Base-by-base conservation (phyloP, 2,113 vertebrate genomes). In the Seriola aureovittata region DNA sequence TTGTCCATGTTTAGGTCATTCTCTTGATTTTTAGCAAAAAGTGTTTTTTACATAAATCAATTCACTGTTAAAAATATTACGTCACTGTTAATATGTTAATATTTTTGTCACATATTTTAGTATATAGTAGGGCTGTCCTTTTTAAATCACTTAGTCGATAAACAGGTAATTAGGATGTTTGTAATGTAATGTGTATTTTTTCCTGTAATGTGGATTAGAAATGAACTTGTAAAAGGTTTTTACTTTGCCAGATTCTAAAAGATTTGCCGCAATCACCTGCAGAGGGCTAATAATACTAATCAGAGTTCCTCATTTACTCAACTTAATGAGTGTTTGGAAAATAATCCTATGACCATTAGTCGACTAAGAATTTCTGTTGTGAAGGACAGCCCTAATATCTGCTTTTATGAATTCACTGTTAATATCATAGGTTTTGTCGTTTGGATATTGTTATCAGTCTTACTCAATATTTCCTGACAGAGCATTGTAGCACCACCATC, bases 381-480 rank as follows among this genome's bases (percentile, higher is more conserved):
- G 1, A 60, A 67, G 42, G 54, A 50, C 54, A 16, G 46, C 42
- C 17, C 42, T 78, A 19, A 54, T 59, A 9, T 81, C 29, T 79
- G n/a, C 38, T 46, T 29, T 54, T 10, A 38, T 81, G 1, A 75
- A 38, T 55, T 14, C 2, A 64, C 23, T 84, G 52, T 71, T 77
- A 32, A 55, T 75, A 32, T 71, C 0, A 42, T 10, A 80, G 32
- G 0, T 67, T 67, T 65, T 78, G 10, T 81, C 12, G 80, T 86
- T 32, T 82, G 85, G 80, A 88, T 71, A 42, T 84, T 91, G 63
- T 90, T 74, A 59, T 82, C 29, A 91, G 80, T 86, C 32, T 85
- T 84, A 78, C 87, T 93, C 88, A 90, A 96, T 96, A 94, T 96
- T 96, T 95, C 89, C 94, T 93, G 88, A 96, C 98, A 99, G 98